Base-by-base conservation (phyloP, 2,113 vertebrate genomes). In the Bubo scandiacus region DNA sequence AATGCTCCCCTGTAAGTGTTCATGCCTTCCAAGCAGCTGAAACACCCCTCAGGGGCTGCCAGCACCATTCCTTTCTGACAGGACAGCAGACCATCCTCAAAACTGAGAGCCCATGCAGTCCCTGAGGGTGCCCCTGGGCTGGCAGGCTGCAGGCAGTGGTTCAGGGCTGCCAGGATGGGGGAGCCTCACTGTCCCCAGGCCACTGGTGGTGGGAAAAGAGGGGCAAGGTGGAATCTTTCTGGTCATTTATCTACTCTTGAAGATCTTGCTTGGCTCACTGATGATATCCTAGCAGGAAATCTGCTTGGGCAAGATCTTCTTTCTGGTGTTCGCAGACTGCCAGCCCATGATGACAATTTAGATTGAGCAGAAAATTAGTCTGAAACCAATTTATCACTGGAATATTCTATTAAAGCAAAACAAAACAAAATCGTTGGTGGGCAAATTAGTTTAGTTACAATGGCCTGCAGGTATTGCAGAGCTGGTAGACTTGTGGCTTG, bases 381-480 rank as follows among this genome's bases (percentile, higher is more conserved):
- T 83, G 80, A 94, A 96, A 91, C 43, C 4, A 75, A 45, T 81
- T 75, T 90, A 89, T 92, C 63, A 38, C 20, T 91, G 65, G 52
- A 93, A 45, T 86, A 84, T 47, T 81, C 51, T 67, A 36, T 86
- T 90, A 83, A 62, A 83, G 43, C 20, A 71, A 96, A 94, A 36
- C 61, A 90, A 91, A 95, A 51, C n/a, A 86, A 80, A 90, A 55
- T 51, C 0, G 3, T 77, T 83, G 42, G 38, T 92, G 67, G 68
- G 34, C 21, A 94, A 92, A 91, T 84, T 40, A 78, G 17, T 57
- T 95, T 61, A 16, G 30, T 63, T 84, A 17, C 68, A 84, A 86
- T 71, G 75, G 38, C 63, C 86, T 77, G 54, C 73, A 95, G 86
- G 83, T 94, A 91, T 34, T 90, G 77, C 20, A 83, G 77, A 84